Base-by-base conservation (phyloP, 2,113 vertebrate genomes). In the Panthera uncia region DNA sequence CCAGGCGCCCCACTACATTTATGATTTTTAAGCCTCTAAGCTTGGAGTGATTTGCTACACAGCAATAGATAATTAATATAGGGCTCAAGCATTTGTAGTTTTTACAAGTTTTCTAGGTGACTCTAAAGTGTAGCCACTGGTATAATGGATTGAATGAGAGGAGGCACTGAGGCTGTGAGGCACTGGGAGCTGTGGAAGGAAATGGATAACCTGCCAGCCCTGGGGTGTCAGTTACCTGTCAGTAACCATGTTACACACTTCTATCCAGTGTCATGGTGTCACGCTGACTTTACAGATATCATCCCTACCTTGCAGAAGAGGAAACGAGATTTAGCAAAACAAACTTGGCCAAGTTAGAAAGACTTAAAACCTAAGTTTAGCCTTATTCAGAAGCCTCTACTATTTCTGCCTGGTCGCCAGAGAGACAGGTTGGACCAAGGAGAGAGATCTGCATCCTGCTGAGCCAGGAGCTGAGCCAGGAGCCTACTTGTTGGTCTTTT, bases 271-370 rank as follows among this genome's bases (percentile, higher is more conserved):
- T 45, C 33, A 81, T 18, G 27, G 36, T 8, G 61, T 45, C n/a
- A 88, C 18, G 23, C 25, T 25, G 23, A 69, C 2, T 48, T 80
- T 29, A 80, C 3, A 13, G 9, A 5, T 76, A 65, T 25, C 85
- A 45, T 71, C 10, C 25, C 50, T 57, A 0, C 31, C 76, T 88
- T 66, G 73, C 13, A 93, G 74, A 88, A n/a, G 29, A 88, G 55
- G 55, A 94, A 95, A 95, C 82, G 61, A 86, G 36, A 41, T 90
- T 92, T 88, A 78, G 50, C n/a, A 88, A 78, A 87, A 38, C 21
- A 90, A 88, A 88, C 11, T 52, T 65, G 21, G 18, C 69, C 13
- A 27, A 1, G 6, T 48, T 63, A 55, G 15, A 52, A 88, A 92
- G 85, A 63, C 45, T 84, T 50, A 71, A 79, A 85, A 55, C 13